Conservation (phyloP, 2,113 vertebrate genomes). For the Syngnathus floridae region DNA sequence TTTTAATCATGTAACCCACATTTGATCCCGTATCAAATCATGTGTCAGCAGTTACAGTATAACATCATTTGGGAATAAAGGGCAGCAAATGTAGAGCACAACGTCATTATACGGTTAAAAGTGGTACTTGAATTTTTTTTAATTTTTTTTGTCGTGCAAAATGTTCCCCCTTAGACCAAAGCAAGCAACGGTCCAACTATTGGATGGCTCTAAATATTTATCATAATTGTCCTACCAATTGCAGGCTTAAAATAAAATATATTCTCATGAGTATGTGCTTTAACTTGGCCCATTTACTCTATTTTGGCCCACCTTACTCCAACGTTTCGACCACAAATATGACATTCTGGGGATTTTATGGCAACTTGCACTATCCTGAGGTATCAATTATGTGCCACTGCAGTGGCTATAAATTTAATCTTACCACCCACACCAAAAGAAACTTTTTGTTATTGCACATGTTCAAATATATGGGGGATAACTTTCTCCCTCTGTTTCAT, state of each 20-base stretch:
- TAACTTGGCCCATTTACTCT: background rate
- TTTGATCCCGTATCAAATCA: background rate
- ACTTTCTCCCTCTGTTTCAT: background rate
- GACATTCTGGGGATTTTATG: background rate
- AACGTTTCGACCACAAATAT: slow-evolving; percentile 5
- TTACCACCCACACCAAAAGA: background rate
- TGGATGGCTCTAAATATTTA: background rate
- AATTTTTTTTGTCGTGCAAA: no score
- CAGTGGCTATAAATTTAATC: slow-evolving; percentile 10
- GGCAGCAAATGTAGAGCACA: background rate
- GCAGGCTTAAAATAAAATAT: background rate
- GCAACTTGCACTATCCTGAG: background rate
- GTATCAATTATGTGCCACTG: background rate
- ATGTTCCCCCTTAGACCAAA: no score
- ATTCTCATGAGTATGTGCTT: background rate
- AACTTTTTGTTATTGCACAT: background rate
- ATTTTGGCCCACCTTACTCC: background rate
- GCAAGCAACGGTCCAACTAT: background rate
- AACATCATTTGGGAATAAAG: background rate
- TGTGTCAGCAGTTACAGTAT: slow-evolving; percentile 11
- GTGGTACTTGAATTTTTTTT: background rate
- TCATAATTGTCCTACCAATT: background rate
- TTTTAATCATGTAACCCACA: slow-evolving; percentile 1
- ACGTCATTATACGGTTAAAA: background rate
- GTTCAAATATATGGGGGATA: background rate